These are phyloP conservation scores for Mus musculus DNA, from an alignment of 2,113 vertebrate genomes.

Conservation along the genomic window GRCm39 chr1:80308501-80309000, in stretches of 20 bases:
- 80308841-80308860: background rate
- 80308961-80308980: background rate
- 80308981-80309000: background rate
- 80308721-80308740: background rate
- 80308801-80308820: background rate
- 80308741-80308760: constrained; percentile 39
- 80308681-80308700: background rate
- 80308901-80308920: background rate
- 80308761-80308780: background rate
- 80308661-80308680: background rate
- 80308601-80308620: background rate
- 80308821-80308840: background rate
- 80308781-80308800: background rate
- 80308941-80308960: background rate
- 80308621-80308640: background rate
- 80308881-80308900: background rate
- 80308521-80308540: background rate
- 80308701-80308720: background rate
- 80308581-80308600: background rate
- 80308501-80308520: background rate
- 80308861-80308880: background rate
- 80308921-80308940: background rate
- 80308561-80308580: background rate
- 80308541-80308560: background rate
- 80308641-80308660: background rate